Base-by-base conservation (phyloP, 2,797 vertebrate genomes). In the Benthosema pterotum region DNA sequence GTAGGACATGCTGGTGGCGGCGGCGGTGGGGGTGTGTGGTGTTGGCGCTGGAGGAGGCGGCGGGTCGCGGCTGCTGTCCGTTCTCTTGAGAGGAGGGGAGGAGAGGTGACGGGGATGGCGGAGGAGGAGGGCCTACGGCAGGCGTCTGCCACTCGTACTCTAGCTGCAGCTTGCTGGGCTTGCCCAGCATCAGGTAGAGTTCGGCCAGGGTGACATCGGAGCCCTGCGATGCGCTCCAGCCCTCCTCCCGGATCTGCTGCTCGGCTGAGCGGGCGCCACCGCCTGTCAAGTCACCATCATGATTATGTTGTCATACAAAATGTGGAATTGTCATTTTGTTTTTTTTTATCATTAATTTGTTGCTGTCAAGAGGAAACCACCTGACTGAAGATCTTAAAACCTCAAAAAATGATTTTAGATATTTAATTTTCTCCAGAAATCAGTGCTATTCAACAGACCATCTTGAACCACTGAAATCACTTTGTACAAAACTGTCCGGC, bases 181-280 rank as follows among this genome's bases (percentile, higher is more conserved):
- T 99, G 77, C 98, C 98, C 80, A 96, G 94, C 98, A 99, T 99
- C 92, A 99, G 94, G 93, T 99, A 99, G 85, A 99, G 93, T 92
- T 99, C 97, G 0, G 98, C 98, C 85, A 99, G 83, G 0, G 98
- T 99, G 74, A 99, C 95, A 75, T 94, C 95, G 0, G 32, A 38
- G 32, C 78, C 98, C 97, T 0, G 95, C 93, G 12, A 94, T 96
- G 42, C 94, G 25, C 88, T 96, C 98, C 98, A 99, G 71, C 98
- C 97, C 69, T 98, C 96, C 65, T 95, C 94, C 9, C 94, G 92
- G 63, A 98, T 93, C 80, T 95, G 95, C 62, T 97, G 32, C 32
- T 92, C 22, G 87, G 32, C 88, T 2, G 93, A 85, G 52, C 82
- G 89, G 0, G 92, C 87, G 50, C 87, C 86, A 0, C 92, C 91